These are phyloP conservation scores for Dromaius novaehollandiae DNA, from an alignment of 2,113 vertebrate species.

Conservation along the genomic window DNA sequence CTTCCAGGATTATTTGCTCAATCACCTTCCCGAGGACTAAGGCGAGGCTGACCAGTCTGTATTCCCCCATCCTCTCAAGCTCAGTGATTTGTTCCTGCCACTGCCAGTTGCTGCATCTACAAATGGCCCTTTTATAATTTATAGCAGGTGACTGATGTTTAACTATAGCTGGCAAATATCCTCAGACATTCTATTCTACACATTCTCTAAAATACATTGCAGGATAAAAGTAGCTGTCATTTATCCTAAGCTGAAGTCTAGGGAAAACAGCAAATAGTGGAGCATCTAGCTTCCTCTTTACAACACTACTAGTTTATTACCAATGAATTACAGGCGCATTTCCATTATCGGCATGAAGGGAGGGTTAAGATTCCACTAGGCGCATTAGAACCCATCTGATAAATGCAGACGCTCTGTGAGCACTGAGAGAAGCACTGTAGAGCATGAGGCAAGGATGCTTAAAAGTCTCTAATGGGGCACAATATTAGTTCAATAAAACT, in stretches of 20 bases:
- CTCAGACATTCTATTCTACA: not conserved
- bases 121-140: not conserved
- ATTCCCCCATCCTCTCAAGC: not conserved
- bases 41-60: not conserved
- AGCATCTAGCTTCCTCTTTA: not conserved
- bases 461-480: not conserved
- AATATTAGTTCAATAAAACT: not conserved
- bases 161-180: not conserved
- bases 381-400: not conserved
- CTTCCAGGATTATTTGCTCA: not conserved
- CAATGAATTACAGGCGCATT: not conserved
- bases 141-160: slow-evolving; percentile 10
- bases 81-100: not conserved
- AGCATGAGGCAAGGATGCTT: not conserved
- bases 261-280: not conserved
- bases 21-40: not conserved
- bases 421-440: not conserved
- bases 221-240: not conserved
- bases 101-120: not conserved
- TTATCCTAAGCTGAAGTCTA: not conserved
- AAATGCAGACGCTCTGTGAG: not conserved
- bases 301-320: not conserved
- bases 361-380: not conserved
- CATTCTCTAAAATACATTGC: not conserved
- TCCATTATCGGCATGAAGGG: not conserved